Base-by-base conservation (phyloP, 2,113 vertebrate species). In the Melanerpes formicivorus region DNA sequence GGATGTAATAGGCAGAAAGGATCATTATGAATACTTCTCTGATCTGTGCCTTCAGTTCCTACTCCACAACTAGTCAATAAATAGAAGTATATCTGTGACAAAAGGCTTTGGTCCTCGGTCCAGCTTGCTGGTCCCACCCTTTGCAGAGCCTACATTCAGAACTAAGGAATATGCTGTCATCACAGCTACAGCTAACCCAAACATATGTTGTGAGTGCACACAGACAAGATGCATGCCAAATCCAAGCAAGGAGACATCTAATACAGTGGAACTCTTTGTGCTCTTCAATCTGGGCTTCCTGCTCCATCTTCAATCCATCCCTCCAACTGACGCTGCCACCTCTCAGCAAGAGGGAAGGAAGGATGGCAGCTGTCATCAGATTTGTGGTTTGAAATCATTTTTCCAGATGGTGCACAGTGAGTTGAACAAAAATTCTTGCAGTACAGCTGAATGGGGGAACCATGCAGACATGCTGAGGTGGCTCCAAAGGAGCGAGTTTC, bases 331-430 rank as follows among this genome's bases (percentile, higher is more conserved):
- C 42, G 89, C 37, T 12, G 60, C 37, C 30, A 86, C 19, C 37
- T 59, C 48, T 55, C 62, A 84, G 66, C 48, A 66, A 71, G 69
- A 63, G 16, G 14, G 37, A 86, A 87, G 58, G 46, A 54, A 87
- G 58, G 46, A 54, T 79, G 80, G 46, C 0, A 19, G 62, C 84
- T 94, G 76, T 80, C 80, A n/a, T 75, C 83, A 93, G 86, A 92
- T 93, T 90, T 92, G 92, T 83, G 58, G 30, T 58, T 84, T 93
- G 48, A 78, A 80, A 78, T 62, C 78, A 37, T 78, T 87, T 88
- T 88, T 92, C 89, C 91, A 90, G 77, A 94, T 90, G 91, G 84
- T 76, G 27, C 89, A 84, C 84, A 89, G 74, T 79, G 87, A 50
- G 66, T 23, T 0, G 37, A 89, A 91, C 73, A 84, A 87, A 94